phyloP scores from a whole-genome alignment of 2,888 invertebrate genomes.

The Papilio protenor region DNA sequence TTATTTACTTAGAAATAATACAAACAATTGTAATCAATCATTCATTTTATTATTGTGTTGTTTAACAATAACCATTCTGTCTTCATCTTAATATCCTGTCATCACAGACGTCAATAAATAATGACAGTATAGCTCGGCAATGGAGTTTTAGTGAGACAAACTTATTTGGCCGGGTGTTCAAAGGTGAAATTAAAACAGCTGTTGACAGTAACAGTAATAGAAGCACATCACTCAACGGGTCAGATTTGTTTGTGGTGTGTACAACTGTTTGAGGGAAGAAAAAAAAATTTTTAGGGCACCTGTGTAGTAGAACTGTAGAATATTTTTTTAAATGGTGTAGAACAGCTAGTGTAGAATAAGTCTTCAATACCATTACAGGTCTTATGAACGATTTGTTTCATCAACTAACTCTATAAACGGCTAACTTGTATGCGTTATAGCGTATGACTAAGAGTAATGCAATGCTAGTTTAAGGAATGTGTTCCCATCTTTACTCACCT shows the following conservation, averaged over 20 bases:
- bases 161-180: neutral
- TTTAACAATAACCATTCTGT: constrained; percentile 1
- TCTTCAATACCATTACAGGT: neutral
- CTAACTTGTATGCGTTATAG: neutral
- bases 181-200: neutral
- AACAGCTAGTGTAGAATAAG: neutral
- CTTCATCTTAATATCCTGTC: constrained; percentile 19
- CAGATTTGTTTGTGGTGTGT: neutral
- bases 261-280: too few relatives aligned
- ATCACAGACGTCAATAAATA: neutral
- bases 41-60: constrained; percentile 11
- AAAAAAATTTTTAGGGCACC: too few relatives aligned
- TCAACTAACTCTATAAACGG: neutral
- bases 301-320: neutral
- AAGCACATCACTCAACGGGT: neutral
- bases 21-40: neutral
- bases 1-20: neutral
- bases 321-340: too few relatives aligned
- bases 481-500: constrained; percentile 65
- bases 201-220: neutral
- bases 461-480: constrained; percentile 81
- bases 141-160: neutral
- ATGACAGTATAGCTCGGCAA: neutral
- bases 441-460: constrained; percentile 71
- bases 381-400: neutral